A percentile compares a stretch with the other conserved stretches of the same genome.
These are phyloP conservation scores for Gila orcuttii DNA, from an alignment of 2,113 vertebrate genomes.

Conservation along the genomic window DNA sequence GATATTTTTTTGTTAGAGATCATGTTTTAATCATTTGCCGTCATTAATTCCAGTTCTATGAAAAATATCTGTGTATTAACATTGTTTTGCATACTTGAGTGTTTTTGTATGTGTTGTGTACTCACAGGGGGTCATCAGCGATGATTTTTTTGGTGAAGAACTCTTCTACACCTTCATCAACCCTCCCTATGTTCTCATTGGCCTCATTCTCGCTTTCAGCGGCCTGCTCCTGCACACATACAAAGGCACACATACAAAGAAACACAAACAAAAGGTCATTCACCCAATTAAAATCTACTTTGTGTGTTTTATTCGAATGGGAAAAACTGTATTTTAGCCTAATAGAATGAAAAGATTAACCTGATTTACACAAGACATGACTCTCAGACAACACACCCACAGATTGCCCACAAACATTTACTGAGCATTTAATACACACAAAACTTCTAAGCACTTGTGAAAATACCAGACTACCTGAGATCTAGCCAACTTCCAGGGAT, in stretches of 20 bases:
- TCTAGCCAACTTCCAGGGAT: neutral
- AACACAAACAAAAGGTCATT: constrained; percentile 46
- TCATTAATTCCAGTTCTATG: neutral
- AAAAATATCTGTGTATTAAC: neutral
- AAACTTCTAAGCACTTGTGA: neutral
- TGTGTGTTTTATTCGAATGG: neutral
- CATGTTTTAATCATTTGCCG: neutral
- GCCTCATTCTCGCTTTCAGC: constrained; percentile 82
- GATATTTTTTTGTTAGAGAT: constrained; percentile 41
- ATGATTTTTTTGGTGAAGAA: constrained; percentile 95
- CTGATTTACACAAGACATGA: neutral
- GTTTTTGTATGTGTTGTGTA: constrained; percentile 47
- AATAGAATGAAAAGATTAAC: neutral
- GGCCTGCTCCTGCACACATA: constrained; percentile 76
- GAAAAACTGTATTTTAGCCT: constrained; percentile 8
- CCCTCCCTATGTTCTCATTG: constrained; percentile 83
- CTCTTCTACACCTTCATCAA: constrained; percentile 95
- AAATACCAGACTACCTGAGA: neutral
- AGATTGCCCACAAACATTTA: neutral
- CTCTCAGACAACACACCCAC: neutral
- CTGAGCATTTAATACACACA: neutral
- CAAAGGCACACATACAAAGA: constrained; percentile 43
- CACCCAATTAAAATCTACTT: neutral
- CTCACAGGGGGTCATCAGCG: constrained; percentile 86
- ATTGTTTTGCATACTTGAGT: neutral